These are phyloP conservation scores for Upupa epops DNA, from an alignment of 2,113 vertebrate species.

Conservation along the genomic window DNA sequence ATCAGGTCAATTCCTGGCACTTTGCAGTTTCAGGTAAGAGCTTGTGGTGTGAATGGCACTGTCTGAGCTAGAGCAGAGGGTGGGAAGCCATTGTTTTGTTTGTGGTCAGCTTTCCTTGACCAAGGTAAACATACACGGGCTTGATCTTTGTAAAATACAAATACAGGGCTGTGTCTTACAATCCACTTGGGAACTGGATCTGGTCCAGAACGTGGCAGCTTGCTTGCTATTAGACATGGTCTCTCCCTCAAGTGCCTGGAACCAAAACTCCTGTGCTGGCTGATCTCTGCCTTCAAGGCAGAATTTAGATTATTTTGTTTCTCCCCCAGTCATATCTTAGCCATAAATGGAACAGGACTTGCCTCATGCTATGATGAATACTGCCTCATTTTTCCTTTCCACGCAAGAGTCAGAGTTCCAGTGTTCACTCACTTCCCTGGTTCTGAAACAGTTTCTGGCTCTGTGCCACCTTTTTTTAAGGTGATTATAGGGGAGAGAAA, in stretches of 20 bases:
- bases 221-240: not conserved
- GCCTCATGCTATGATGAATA: not conserved
- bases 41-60: not conserved
- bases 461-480: slow-evolving; percentile 5
- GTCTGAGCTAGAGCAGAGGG: not conserved
- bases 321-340: not conserved
- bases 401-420: not conserved
- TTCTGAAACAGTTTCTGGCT: slow-evolving; percentile 11
- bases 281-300: not conserved
- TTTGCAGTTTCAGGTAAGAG: not conserved
- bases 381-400: slow-evolving; percentile 5
- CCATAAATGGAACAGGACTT: not conserved
- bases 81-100: not conserved
- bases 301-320: not conserved
- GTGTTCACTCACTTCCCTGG: not conserved
- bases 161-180: not conserved
- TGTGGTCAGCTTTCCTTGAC: not conserved
- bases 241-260: not conserved
- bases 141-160: slow-evolving; percentile 1
- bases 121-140: not conserved
- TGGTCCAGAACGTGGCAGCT: slow-evolving; percentile 10
- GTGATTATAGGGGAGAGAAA: slow-evolving; percentile 15
- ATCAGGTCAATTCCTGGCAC: not conserved
- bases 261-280: slow-evolving; percentile 41
- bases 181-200: not conserved